Evolutionary conservation across 2,113 vertebrate genomes (phyloP).

Genomic region (Vulpes vulpes): DNA sequence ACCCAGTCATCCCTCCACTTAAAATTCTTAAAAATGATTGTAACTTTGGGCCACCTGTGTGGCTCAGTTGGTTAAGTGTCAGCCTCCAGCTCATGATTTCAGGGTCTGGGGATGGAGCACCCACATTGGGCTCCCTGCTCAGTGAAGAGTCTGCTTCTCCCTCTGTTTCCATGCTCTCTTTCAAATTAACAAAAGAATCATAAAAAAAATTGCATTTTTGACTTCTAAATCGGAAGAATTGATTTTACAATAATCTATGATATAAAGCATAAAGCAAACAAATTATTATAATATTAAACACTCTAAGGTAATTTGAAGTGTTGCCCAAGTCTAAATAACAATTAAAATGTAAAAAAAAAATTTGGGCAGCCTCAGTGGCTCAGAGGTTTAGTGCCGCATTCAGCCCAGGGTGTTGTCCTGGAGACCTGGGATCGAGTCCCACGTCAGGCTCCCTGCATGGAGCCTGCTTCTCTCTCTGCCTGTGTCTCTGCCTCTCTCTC

Average conservation of each 20-base stretch:
- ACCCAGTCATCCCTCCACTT: no score
- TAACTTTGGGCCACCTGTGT: neutral
- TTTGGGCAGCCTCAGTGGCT: neutral
- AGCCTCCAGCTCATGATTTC: neutral
- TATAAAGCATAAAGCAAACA: neutral
- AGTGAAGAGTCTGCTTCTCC: neutral
- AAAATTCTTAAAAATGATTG: neutral
- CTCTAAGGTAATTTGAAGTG: neutral
- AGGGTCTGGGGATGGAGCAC: neutral
- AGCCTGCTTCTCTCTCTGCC: no score
- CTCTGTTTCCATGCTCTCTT: neutral
- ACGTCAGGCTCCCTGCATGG: no score
- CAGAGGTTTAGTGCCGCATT: no score
- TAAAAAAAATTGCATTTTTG: neutral
- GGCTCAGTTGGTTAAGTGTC: neutral
- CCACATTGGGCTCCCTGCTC: neutral
- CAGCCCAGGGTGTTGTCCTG: no score
- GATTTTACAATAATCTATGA: conserved; percentile 5
- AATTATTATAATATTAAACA: conserved; percentile 13
- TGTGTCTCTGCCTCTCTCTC: no score
- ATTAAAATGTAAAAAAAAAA: neutral
- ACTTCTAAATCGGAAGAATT: conserved; percentile 31
- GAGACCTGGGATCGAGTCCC: no score
- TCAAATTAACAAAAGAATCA: neutral
- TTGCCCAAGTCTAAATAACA: conserved; percentile 30